Percentiles rank a stretch among this genome's conserved stretches.
These are phyloP conservation scores for Nebria ingens DNA, from an alignment of 1,140 invertebrate species.

Conservation along the genomic window DNA sequence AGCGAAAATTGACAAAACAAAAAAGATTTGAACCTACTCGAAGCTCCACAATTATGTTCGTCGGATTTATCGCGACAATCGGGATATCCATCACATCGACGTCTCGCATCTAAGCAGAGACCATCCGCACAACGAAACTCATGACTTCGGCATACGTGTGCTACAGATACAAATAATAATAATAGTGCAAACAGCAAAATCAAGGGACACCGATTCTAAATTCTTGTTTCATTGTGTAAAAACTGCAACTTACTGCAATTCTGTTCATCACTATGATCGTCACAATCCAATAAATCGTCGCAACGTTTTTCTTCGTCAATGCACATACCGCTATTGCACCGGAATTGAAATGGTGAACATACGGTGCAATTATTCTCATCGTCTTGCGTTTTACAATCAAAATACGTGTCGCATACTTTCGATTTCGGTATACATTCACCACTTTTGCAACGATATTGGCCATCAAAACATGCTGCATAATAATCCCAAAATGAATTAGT, in stretches of 20 bases:
- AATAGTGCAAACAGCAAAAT: neutral
- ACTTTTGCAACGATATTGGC: slow-evolving; percentile 45
- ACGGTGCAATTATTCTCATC: slow-evolving; percentile 40
- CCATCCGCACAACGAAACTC: slow-evolving; percentile 40
- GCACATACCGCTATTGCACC: slow-evolving; percentile 37
- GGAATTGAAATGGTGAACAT: slow-evolving; percentile 30
- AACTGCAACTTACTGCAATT: slow-evolving; percentile 37
- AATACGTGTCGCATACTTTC: slow-evolving; percentile 38
- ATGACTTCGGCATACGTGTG: neutral
- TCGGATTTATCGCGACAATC: slow-evolving; percentile 60
- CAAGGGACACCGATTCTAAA: neutral
- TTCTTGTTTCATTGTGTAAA: slow-evolving; percentile 3
- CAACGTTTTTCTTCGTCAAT: slow-evolving; percentile 36
- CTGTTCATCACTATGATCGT: slow-evolving; percentile 40
- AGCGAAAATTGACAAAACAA: too few relatives aligned
- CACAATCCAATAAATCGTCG: slow-evolving; percentile 34
- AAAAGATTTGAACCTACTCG: neutral
- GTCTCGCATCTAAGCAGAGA: slow-evolving; percentile 38
- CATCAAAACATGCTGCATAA: slow-evolving; percentile 38
- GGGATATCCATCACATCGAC: slow-evolving; percentile 47
- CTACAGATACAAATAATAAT: neutral
- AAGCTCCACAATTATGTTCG: slow-evolving; percentile 45
- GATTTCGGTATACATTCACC: slow-evolving; percentile 36
- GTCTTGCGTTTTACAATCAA: slow-evolving; percentile 40
- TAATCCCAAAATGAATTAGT: too few relatives aligned